Base-by-base conservation (phyloP, 2,113 vertebrate genomes). In the Phylloscopus trochilus region DNA sequence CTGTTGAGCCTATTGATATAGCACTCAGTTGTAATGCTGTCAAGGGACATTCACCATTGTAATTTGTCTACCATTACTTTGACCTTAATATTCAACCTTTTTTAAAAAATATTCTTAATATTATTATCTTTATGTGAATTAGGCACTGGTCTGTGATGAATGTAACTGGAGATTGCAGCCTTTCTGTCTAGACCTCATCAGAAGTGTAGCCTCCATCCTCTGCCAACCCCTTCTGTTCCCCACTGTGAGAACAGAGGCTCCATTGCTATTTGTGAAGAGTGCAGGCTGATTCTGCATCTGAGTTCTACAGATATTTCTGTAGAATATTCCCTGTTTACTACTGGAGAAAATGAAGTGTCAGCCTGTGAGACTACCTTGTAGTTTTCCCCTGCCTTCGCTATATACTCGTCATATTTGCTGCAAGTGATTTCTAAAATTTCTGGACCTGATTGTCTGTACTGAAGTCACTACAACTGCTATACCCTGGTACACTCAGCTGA, bases 151-250 rank as follows among this genome's bases (percentile, higher is more conserved):
- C 33, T 70, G 23, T 53, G 64, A 47, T 63, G 27, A 76, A 33
- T 20, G 23, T 35, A 70, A 37, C 8, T 59, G 27, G 21, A 79
- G 31, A 46, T 31, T 46, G 44, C 41, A 80, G 58, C 22, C 9
- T 53, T 49, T 86, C 31, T 93, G 31, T 69, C 51, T 77, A 24
- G 72, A 75, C 9, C 19, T 53, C 18, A 66, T 76, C 8, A 58
- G 31, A 56, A 86, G 10, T 1, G 2, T 49, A 56, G n/a, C 10
- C 7, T 85, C 69, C 3, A 1, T 79, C 22, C 21, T 9, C 14
- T 84, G 41, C 27, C 0, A 2, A 21, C 44, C 0, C 0, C 43
- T 64, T 46, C 26, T 77, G 55, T 91, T 89, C 23, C 31, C 19
- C 70, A 12, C 20, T 56, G 20, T 66, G 39, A 76, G 47, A 70